These are phyloP conservation scores for Acridotheres tristis DNA, from an alignment of 2,797 vertebrate species.

Conservation along the genomic window DNA sequence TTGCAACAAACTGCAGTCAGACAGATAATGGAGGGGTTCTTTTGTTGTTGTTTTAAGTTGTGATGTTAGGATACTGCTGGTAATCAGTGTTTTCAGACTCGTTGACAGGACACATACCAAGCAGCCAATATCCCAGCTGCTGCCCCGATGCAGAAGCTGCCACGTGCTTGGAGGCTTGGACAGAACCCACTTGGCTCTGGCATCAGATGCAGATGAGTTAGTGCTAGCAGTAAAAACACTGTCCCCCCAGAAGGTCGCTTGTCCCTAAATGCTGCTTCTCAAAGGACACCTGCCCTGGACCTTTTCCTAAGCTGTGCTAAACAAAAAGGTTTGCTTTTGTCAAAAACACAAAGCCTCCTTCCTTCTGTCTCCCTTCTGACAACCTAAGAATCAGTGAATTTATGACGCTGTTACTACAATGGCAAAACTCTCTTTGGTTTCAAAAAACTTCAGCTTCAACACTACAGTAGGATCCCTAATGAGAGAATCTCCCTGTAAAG, in stretches of 20 bases:
- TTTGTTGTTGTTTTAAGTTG: background rate
- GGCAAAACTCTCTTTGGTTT: background rate
- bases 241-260: background rate
- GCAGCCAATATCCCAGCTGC: background rate
- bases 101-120: accelerated
- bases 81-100: background rate
- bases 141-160: background rate
- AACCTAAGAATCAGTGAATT: background rate
- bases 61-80: background rate
- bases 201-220: background rate
- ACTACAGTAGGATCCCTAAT: background rate
- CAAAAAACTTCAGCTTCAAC: background rate
- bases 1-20: background rate
- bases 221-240: background rate
- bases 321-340: background rate
- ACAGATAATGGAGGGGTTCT: background rate
- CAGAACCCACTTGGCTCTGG: background rate
- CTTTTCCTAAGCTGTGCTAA: background rate
- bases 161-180: accelerated
- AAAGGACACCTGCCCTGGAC: background rate
- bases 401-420: background rate
- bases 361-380: background rate
- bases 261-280: background rate
- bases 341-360: background rate
- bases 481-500: background rate